These are phyloP conservation scores for Forpus xanthops DNA, from an alignment of 2,797 vertebrate species.

Conservation along the genomic window DNA sequence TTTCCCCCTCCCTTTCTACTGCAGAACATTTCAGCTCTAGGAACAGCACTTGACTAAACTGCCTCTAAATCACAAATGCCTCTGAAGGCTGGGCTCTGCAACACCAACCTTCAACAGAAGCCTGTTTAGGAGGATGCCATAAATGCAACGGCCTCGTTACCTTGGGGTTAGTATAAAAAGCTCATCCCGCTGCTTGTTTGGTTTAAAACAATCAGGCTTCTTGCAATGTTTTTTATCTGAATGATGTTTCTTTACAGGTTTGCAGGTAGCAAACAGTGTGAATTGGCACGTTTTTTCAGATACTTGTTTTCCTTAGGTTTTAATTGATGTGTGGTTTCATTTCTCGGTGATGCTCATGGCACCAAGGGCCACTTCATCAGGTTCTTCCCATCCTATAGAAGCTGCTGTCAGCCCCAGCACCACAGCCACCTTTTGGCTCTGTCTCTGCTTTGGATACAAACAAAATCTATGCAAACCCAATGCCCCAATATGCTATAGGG, in stretches of 20 bases:
- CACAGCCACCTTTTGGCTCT: neutral
- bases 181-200: accelerated
- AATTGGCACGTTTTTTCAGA: neutral
- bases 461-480: neutral
- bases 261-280: accelerated
- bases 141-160: neutral
- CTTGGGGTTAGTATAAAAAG: neutral
- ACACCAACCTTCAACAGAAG: neutral
- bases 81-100: neutral
- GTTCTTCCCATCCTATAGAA: neutral
- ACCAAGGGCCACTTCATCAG: neutral
- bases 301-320: neutral
- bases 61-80: neutral
- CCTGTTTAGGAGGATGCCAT: neutral
- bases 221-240: neutral
- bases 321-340: neutral
- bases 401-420: neutral
- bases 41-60: neutral
- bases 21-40: neutral
- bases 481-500: neutral
- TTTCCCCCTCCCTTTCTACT: accelerated
- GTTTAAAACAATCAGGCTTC: neutral
- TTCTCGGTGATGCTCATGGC: neutral
- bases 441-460: neutral
- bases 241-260: neutral